Evolutionary conservation across 2,113 vertebrate genomes (phyloP).

Genomic region (Myiopsitta monachus): DNA sequence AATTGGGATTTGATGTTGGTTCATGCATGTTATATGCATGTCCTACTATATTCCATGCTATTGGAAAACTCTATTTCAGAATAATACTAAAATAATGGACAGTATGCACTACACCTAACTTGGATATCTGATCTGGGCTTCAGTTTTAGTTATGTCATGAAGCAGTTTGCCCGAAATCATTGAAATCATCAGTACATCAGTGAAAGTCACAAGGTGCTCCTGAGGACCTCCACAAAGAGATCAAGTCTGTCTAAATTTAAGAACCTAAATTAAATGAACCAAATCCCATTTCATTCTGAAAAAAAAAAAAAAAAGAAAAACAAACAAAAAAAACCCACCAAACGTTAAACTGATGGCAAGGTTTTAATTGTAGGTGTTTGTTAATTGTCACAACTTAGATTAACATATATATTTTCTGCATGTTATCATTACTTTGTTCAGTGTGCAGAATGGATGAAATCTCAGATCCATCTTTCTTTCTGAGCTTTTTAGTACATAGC

Average conservation of each 20-base stretch:
- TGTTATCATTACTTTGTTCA: background rate
- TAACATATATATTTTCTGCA: background rate
- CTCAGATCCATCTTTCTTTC: background rate
- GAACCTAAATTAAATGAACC: background rate
- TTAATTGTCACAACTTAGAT: background rate
- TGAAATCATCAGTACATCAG: background rate
- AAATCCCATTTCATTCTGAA: background rate
- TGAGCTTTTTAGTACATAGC: background rate
- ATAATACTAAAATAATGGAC: background rate
- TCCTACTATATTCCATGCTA: background rate
- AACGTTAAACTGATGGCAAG: background rate
- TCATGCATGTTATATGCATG: background rate
- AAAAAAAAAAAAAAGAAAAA: background rate
- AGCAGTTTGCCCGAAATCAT: background rate
- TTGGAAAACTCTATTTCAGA: background rate
- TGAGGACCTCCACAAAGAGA: background rate
- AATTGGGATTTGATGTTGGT: background rate
- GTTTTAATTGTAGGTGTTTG: background rate
- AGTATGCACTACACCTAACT: background rate
- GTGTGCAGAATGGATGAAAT: background rate
- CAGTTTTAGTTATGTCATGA: background rate
- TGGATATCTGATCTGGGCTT: background rate
- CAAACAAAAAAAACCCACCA: background rate
- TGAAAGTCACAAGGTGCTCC: fast-evolving
- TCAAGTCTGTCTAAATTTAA: background rate